Percentiles rank a stretch among this genome's conserved stretches.
Evolutionary conservation across 2,797 vertebrate species (phyloP).

Genomic region (Nannoperca australis): DNA sequence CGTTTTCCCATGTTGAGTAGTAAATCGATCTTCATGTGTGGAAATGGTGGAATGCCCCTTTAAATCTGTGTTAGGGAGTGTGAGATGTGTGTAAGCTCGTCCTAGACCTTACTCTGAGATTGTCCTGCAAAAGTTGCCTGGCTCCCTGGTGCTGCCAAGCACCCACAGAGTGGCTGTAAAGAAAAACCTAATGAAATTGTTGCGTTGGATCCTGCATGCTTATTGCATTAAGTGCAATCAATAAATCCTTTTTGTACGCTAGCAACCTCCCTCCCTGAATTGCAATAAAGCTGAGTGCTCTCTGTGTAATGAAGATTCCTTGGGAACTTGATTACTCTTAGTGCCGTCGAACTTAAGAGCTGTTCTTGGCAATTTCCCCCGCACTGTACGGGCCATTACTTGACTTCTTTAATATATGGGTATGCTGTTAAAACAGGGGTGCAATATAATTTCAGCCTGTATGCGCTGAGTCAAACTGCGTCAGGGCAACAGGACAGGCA

Average conservation of each 20-base stretch:
- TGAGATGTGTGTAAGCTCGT: slow-evolving; percentile 31
- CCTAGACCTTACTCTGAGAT: slow-evolving; percentile 52
- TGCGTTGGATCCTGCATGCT: slow-evolving; percentile 80
- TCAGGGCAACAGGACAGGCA: slow-evolving; percentile 16
- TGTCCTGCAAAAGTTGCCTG: slow-evolving; percentile 45
- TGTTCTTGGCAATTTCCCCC: slow-evolving; percentile 68
- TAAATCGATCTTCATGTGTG: background rate
- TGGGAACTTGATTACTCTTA: slow-evolving; percentile 83
- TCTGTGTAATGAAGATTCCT: slow-evolving; percentile 87
- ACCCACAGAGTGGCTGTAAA: slow-evolving; percentile 55
- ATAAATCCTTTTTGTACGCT: slow-evolving; percentile 85
- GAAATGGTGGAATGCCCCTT: slow-evolving; percentile 1
- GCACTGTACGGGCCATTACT: slow-evolving; percentile 54
- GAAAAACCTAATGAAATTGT: slow-evolving; percentile 81
- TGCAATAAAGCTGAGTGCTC: slow-evolving; percentile 88
- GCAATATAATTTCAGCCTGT: slow-evolving; percentile 48
- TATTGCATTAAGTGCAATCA: slow-evolving; percentile 89
- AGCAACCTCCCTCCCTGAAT: slow-evolving; percentile 76
- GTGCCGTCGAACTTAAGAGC: slow-evolving; percentile 61
- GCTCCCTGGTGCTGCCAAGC: slow-evolving; percentile 36
- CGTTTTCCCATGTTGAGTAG: slow-evolving; percentile 1
- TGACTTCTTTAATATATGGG: slow-evolving; percentile 60
- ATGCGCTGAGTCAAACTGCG: slow-evolving; percentile 38
- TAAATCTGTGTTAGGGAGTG: slow-evolving; percentile 21
- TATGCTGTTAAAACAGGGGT: slow-evolving; percentile 40